Evolutionary conservation across 2,888 invertebrate species (phyloP), one percentile per base, ranked within the genome.

Genomic region (Apotomis capreana): DNA sequence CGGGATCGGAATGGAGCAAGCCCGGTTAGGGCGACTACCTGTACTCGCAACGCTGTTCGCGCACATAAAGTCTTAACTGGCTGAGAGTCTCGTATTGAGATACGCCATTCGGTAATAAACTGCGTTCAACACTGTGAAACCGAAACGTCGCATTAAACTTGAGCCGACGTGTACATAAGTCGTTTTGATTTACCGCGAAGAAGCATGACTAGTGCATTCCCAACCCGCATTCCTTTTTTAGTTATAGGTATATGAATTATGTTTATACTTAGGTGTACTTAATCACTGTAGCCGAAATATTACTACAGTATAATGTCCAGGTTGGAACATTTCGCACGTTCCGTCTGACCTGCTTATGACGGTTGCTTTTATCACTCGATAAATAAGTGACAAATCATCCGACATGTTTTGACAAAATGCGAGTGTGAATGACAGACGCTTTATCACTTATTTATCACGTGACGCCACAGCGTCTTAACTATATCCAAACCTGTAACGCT

Each of bases 191-290:
- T 26, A 26, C 8, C 8, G 8, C 9, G 46, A 12, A 46, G 46
- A 13, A 46, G 8, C 46, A 54, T 60, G 70, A 70, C 70, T 70
- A 54, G 60, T 46, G 44, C 70, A 70, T 70, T 70, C 70, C 64
- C 52, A 13, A 61, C 5, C 40, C 61, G 70, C 70, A 70, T 70
- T 70, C 70, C 64, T 65, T 63, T 59, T 15, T 5, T 62, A 10
- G 49, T 10, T 62, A 26, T 26, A 15, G 15, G 26, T 26, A 15
- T 57, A 26, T 65, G 57, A 46, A 65, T 57, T 65, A 46, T 57
- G 65, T 65, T 65, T 65, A 65, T 57, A 55, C 8, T 10, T 52
- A 15, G 15, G 9, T 9, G 5, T 9, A 10, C 6, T 49, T 10
- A 12, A 49, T 49, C 49, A 10, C 9, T 9, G 9, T 10, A 10